Evolutionary conservation across 2,113 vertebrate species (phyloP).

Genomic region (Entomyzon cyanotis): DNA sequence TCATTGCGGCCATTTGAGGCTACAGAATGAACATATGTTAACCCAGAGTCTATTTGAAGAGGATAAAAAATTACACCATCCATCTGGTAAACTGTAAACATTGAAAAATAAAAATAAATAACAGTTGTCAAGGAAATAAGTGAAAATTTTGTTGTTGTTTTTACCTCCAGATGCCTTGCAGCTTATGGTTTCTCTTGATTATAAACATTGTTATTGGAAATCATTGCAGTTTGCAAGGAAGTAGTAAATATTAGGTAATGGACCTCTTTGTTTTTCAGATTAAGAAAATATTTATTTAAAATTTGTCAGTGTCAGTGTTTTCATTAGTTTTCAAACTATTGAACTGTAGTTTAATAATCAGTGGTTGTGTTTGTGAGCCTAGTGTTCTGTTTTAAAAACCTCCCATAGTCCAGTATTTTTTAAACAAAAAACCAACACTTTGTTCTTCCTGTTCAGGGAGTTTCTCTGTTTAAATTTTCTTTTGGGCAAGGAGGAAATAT

Average conservation of each 20-base stretch:
- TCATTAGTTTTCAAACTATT: background rate
- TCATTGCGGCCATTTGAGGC: background rate
- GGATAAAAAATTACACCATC: background rate
- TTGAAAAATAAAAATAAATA: background rate
- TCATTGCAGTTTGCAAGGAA: background rate
- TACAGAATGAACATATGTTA: background rate
- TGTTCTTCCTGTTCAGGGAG: background rate
- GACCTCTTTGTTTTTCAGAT: background rate
- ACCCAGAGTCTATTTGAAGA: background rate
- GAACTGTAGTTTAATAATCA: background rate
- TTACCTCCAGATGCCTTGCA: background rate
- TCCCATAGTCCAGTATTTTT: background rate
- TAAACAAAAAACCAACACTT: background rate
- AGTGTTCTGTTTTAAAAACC: background rate
- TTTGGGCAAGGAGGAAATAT: background rate
- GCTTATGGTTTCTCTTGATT: background rate
- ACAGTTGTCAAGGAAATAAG: slow-evolving; percentile 14
- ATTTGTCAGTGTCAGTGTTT: background rate
- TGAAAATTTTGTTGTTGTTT: background rate
- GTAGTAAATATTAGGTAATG: background rate
- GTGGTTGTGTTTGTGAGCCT: background rate
- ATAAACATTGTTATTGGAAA: background rate
- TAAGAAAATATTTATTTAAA: background rate
- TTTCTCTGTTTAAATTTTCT: background rate
- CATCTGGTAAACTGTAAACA: slow-evolving; percentile 15